Evolutionary conservation across 2,888 invertebrate species (phyloP).

Genomic region (Altica lythri): DNA sequence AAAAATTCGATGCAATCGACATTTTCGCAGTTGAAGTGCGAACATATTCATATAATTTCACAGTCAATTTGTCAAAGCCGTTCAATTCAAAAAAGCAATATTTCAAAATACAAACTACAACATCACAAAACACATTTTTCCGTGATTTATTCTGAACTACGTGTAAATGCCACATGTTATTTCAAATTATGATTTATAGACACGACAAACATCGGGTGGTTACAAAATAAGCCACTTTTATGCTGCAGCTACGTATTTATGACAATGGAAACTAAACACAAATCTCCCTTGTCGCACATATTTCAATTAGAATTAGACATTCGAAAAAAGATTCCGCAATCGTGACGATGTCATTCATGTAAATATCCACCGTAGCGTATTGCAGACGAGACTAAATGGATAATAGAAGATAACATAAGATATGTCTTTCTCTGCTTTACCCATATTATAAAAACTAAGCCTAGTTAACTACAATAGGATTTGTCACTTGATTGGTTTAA

Average conservation of each 20-base stretch:
- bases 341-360: background rate
- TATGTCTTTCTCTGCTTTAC: no score
- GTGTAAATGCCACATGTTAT: conserved; percentile 39
- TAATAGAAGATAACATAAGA: background rate
- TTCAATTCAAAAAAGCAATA: conserved; percentile 37
- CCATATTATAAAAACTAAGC: no score
- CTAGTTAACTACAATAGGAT: no score
- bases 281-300: conserved; percentile 28
- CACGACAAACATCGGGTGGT: conserved; percentile 28
- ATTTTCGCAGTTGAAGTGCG: conserved; percentile 20
- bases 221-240: conserved; percentile 31
- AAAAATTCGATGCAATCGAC: conserved; percentile 20
- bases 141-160: conserved; percentile 40
- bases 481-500: no score
- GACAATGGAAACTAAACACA: conserved; percentile 18
- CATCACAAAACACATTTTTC: conserved; percentile 37
- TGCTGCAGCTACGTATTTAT: conserved; percentile 10
- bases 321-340: conserved; percentile 6
- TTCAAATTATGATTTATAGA: conserved; percentile 39
- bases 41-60: conserved; percentile 31
- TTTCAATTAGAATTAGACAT: conserved; percentile 30
- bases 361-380: no score
- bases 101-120: conserved; percentile 31
- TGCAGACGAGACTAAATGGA: background rate
- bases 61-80: conserved; percentile 39